phyloP scores from a whole-genome alignment of 2,113 vertebrate genomes.

The Microtus ochrogaster region DNA sequence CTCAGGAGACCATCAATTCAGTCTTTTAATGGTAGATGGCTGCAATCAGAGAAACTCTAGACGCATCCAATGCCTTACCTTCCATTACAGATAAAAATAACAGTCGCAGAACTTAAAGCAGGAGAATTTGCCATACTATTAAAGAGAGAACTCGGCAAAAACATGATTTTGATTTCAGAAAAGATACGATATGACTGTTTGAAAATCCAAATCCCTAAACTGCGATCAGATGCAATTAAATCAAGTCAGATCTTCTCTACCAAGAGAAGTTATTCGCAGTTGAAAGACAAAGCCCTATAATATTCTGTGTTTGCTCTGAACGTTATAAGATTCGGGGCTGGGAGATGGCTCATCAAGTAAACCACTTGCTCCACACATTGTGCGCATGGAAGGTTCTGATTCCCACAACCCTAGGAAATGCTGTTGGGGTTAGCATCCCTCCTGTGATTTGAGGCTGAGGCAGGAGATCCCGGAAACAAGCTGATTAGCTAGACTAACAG shows the following conservation, averaged over 20 bases:
- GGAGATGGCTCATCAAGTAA: neutral
- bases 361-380: no score
- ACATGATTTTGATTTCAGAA: slow-evolving; percentile 39
- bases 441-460: neutral
- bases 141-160: slow-evolving; percentile 15
- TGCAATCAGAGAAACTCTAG: slow-evolving; percentile 55
- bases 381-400: neutral
- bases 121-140: slow-evolving; percentile 11
- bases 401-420: neutral
- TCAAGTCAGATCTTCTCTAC: slow-evolving; percentile 4
- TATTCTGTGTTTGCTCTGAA: neutral
- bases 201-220: slow-evolving; percentile 42
- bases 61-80: slow-evolving; percentile 31
- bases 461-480: neutral
- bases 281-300: slow-evolving; percentile 28
- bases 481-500: no score
- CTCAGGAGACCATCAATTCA: slow-evolving; percentile 57
- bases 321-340: neutral
- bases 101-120: slow-evolving; percentile 47
- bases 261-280: neutral
- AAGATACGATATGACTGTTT: neutral
- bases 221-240: slow-evolving; percentile 45
- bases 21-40: slow-evolving; percentile 52
- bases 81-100: slow-evolving; percentile 63
- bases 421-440: neutral